Conservation (phyloP, 2,797 vertebrate genomes). For the Tinamus major region DNA sequence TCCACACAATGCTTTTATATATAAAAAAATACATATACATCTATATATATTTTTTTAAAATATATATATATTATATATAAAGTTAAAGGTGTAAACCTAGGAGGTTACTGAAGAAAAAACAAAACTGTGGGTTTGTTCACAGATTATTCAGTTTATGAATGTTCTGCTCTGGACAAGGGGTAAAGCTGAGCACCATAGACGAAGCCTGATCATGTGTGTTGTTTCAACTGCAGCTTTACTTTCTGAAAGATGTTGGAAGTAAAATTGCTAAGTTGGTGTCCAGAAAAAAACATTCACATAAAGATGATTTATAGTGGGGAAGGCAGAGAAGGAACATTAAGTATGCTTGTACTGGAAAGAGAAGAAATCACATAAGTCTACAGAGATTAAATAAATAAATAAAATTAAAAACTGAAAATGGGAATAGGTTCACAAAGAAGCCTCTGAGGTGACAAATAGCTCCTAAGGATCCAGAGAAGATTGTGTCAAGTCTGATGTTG, state of each 20-base stretch:
- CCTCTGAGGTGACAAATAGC: background rate
- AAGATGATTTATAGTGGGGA: background rate
- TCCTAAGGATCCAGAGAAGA: background rate
- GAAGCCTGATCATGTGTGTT: background rate
- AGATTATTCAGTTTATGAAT: background rate
- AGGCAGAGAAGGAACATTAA: background rate
- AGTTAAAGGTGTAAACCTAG: background rate
- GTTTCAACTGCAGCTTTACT: background rate
- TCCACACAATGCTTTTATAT: background rate
- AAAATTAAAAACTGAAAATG: background rate
- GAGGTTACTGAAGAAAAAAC: background rate
- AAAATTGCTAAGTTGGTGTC: background rate
- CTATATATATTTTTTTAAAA: no score
- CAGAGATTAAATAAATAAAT: background rate
- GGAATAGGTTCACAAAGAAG: background rate
- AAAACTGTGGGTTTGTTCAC: background rate
- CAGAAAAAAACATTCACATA: background rate
- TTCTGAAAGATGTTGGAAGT: constrained; percentile 3
- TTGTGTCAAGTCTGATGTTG: background rate
- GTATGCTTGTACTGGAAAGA: background rate
- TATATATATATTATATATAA: background rate
- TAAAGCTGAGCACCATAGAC: background rate
- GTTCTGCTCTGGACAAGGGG: background rate
- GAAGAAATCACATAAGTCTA: background rate
- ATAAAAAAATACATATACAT: no score